A percentile compares a stretch with the other conserved stretches of the same genome.
Evolutionary conservation across 2,888 invertebrate genomes (phyloP).

Genomic region (Protonemura montana): DNA sequence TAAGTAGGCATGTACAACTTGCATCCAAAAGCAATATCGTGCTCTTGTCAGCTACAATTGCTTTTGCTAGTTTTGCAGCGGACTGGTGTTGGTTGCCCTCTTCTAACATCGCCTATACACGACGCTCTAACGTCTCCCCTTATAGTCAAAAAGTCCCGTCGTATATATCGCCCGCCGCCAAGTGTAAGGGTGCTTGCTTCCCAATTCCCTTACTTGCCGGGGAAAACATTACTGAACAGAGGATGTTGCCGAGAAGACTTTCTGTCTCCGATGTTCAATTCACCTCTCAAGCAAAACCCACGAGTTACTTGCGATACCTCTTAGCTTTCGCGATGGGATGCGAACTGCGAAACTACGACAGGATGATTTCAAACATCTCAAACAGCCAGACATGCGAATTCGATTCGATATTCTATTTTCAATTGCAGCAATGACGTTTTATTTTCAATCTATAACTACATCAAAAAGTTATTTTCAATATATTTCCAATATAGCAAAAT

Average conservation of each 20-base stretch:
- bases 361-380: too few relatives aligned
- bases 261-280: neutral
- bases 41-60: neutral
- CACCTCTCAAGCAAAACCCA: neutral
- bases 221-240: neutral
- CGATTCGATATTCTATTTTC: neutral
- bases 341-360: neutral
- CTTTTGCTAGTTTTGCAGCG: neutral
- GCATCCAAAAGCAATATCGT: neutral
- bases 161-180: neutral
- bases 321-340: neutral
- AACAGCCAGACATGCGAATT: neutral
- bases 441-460: too few relatives aligned
- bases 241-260: neutral
- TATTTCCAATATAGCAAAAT: too few relatives aligned
- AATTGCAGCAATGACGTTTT: too few relatives aligned
- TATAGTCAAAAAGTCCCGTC: neutral
- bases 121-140: neutral
- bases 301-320: neutral
- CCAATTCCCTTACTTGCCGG: neutral
- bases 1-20: neutral
- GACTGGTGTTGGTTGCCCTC: neutral
- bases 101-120: neutral
- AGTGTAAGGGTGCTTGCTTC: neutral
- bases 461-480: too few relatives aligned